phyloP scores from a whole-genome alignment of 1,140 invertebrate genomes.

The Drosophila bocqueti region DNA sequence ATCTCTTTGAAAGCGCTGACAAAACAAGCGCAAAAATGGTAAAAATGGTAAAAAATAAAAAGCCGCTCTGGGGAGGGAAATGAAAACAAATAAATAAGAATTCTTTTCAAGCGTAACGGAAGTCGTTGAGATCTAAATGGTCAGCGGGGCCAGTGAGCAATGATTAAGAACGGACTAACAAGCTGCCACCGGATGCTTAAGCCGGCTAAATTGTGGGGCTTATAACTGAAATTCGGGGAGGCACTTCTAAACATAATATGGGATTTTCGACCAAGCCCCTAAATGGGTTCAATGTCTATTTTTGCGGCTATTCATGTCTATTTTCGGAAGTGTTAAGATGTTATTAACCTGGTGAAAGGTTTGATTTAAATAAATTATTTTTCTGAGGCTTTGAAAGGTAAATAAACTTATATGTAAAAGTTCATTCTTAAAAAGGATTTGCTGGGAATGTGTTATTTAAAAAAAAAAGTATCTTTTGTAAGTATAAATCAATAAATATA shows the following conservation, averaged over 20 bases:
- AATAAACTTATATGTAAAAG: neutral
- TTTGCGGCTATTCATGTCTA: slow-evolving; percentile 7
- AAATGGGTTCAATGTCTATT: slow-evolving; percentile 30
- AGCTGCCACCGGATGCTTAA: slow-evolving; percentile 52
- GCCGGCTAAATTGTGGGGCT: slow-evolving; percentile 39
- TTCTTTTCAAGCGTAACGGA: slow-evolving; percentile 76
- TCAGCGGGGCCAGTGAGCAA: slow-evolving; percentile 59
- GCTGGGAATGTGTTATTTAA: neutral
- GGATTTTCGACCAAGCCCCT: neutral
- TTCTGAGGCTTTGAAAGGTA: neutral
- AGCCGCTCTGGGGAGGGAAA: neutral
- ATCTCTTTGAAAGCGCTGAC: slow-evolving; percentile 63
- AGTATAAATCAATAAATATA: too few relatives aligned
- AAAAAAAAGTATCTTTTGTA: too few relatives aligned
- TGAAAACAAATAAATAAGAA: slow-evolving; percentile 56
- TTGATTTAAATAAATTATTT: neutral
- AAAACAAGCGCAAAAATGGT: slow-evolving; percentile 69
- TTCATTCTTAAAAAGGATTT: neutral
- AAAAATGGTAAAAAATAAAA: slow-evolving; percentile 11
- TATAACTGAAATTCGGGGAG: slow-evolving; percentile 34
- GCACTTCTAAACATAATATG: slow-evolving; percentile 3
- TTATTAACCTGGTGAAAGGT: slow-evolving; percentile 4
- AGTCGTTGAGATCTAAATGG: slow-evolving; percentile 76
- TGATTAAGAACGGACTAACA: slow-evolving; percentile 54
- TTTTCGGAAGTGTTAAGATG: slow-evolving; percentile 12